Base-by-base conservation (phyloP, 1,140 invertebrate genomes). In the Euura saliciscinereae region DNA sequence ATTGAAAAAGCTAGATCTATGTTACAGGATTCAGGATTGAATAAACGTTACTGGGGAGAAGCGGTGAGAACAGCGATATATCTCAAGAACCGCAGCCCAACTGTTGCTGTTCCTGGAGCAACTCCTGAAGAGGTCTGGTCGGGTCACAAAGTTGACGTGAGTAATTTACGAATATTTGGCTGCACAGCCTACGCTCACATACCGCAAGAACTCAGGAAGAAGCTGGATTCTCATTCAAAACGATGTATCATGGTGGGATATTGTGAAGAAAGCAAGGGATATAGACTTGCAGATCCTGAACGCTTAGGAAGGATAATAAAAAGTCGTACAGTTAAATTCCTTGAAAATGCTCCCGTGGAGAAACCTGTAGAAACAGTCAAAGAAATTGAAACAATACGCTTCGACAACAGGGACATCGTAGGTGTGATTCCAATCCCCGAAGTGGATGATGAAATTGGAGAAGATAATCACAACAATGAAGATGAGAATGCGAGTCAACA, bases 1-100 rank as follows among this genome's bases (percentile, higher is more conserved):
- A 64, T 83, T 10, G 82, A 86, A 73, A 78, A 71, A 65, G 81
- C 85, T 4, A 69, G 82, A 65, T 75, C 72, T 70, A 74, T 87
- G 79, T 65, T 88, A 43, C 71, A 77, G 42, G 75, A 81, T 68
- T 77, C 82, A 68, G 73, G 80, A 6, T 65, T 88, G 51, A 59
- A 69, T 3, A 79, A 83, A 68, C 68, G 10, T 3, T 81, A 83
- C 71, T 89, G 85, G 86, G 79, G 74, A 13, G 84, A 88, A 77
- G 85, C 87, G 6, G 75, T 84, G 5, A 10, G 66, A 7, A 81
- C 79, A 11, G 76, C 80, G 1, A 73, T 72, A 11, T 82, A 84
- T 69, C 71, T 83, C 7, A 76, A 76, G 44, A n/a, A n/a, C n/a
- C n/a, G n/a, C n/a, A n/a, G n/a, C n/a, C n/a, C n/a, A n/a, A n/a